Base-by-base conservation (phyloP, 2,113 vertebrate species). In the Zapornia atra region DNA sequence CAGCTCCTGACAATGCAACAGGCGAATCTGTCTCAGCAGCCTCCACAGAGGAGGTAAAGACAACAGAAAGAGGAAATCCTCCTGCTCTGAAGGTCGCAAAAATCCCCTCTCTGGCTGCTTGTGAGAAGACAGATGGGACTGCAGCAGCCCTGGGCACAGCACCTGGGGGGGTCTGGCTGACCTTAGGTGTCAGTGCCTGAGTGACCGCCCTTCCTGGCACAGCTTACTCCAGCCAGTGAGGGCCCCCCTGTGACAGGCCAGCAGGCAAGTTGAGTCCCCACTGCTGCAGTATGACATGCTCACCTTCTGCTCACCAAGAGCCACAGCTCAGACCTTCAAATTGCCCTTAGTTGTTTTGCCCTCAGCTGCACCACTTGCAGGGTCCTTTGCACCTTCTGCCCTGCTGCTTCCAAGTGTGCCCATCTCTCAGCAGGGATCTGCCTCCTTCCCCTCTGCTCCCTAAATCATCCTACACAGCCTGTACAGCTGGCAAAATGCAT, bases 401-500 rank as follows among this genome's bases (percentile, higher is more conserved):
- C 54, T 71, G 6, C 11, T 13, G 4, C 1, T 7, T 53, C 7
- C 38, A 7, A n/a, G 5, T 21, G 7, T 10, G 2, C 3, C 5
- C 36, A 9, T 59, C 69, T 38, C n/a, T 61, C 65, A n/a, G 57
- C 15, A 36, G 18, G 24, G 11, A 2, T 48, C 54, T 81, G 25
- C 50, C 22, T 25, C 1, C 21, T 33, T 76, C 25, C 29, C 29
- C 42, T 53, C 33, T 56, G 33, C 69, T 82, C 60, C 56, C 44
- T 11, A 21, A 40, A 15, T 5, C 1, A 1, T 29, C 36, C 73
- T 10, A 2, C 2, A 0, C 33, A 51, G 34, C 17, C 60, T 31
- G 2, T 10, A 22, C 38, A 1, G 11, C 36, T 70, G 51, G 56
- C 40, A 36, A 13, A 63, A 38, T 3, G 2, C 59, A 10, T 0